These are phyloP conservation scores for Macquaria australasica DNA, from an alignment of 2,113 vertebrate species.

Conservation along the genomic window DNA sequence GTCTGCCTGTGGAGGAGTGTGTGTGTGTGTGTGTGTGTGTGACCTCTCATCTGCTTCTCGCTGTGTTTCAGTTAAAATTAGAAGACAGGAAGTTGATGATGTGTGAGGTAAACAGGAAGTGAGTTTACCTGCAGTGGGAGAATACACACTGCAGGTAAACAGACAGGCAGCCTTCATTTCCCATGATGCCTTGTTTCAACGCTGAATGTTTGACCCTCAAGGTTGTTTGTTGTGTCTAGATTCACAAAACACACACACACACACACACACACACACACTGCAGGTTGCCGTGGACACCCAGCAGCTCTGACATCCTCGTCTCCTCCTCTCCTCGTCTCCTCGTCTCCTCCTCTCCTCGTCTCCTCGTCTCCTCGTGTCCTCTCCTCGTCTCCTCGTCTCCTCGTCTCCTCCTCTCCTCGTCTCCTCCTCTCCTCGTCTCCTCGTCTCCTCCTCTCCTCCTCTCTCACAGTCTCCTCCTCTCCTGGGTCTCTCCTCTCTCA, in stretches of 20 bases:
- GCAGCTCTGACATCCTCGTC: not conserved
- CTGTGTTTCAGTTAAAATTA: too few species aligned
- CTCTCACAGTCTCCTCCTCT: too few species aligned
- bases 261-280: not conserved
- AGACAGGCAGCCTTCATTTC: constrained; percentile 23
- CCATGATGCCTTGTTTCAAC: constrained; percentile 17
- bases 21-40: too few species aligned
- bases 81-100: not conserved
- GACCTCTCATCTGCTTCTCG: too few species aligned
- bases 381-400: too few species aligned
- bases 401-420: not conserved
- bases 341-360: constrained; percentile 23
- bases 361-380: not conserved
- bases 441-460: constrained; percentile 15
- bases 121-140: not conserved
- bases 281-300: too few species aligned
- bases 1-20: too few species aligned
- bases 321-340: not conserved
- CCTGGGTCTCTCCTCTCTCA: constrained; percentile 39
- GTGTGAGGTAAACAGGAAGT: not conserved
- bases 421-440: constrained; percentile 7
- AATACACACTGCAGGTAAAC: not conserved
- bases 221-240: constrained; percentile 16
- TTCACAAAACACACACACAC: not conserved
- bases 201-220: not conserved